A percentile compares a stretch with the other conserved stretches of the same genome.
Conservation (phyloP, 2,797 vertebrate genomes). For the Sebastes aleutianus region DNA sequence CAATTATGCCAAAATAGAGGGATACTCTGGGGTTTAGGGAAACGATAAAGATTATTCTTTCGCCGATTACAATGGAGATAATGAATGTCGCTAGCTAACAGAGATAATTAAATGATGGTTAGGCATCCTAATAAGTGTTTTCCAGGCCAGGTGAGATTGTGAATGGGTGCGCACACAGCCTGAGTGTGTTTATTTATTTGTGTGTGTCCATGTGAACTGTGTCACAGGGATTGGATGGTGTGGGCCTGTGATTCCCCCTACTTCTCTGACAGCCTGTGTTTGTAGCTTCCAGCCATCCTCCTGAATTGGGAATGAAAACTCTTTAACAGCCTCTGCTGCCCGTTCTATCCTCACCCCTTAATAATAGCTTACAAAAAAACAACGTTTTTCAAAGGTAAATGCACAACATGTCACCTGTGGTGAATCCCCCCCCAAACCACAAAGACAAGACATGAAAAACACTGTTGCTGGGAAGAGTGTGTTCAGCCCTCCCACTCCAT, state of each 20-base stretch:
- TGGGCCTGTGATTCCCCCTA: conserved; percentile 34
- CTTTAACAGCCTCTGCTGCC: conserved; percentile 17
- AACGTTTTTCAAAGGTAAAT: not conserved
- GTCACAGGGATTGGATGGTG: conserved; percentile 2
- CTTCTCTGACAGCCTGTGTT: conserved; percentile 46
- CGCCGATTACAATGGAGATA: conserved; percentile 41
- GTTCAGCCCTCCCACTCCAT: not conserved
- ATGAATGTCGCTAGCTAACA: conserved; percentile 29
- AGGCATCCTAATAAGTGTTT: conserved; percentile 28
- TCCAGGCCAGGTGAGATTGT: conserved; percentile 6
- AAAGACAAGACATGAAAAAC: not conserved
- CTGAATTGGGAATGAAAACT: conserved; percentile 50
- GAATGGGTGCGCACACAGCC: not conserved
- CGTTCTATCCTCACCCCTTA: conserved; percentile 1
- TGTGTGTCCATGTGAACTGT: conserved; percentile 19
- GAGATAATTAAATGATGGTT: conserved; percentile 43
- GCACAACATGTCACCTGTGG: not conserved
- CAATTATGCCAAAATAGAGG: conserved; percentile 45
- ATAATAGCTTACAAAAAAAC: conserved; percentile 1
- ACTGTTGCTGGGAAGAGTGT: conserved; percentile 3
- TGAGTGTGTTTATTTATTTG: not conserved
- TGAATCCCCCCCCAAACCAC: not conserved
- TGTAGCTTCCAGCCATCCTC: conserved; percentile 32
- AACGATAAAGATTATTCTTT: conserved; percentile 33
- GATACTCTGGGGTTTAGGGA: conserved; percentile 42